phyloP scores from a whole-genome alignment of 2,888 invertebrate species.

The Yponomeuta sedellus region DNA sequence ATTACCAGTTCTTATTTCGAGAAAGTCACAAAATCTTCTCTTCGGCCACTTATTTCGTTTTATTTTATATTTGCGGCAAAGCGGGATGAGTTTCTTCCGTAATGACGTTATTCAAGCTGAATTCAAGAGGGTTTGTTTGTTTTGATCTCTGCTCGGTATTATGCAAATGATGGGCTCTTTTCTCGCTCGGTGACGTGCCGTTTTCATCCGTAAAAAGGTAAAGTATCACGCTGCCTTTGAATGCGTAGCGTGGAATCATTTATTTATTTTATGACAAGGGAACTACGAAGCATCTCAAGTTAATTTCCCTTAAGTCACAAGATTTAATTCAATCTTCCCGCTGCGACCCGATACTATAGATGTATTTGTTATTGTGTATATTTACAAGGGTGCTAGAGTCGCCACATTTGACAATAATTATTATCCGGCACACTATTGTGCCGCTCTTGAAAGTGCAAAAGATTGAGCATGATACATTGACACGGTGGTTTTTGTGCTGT shows the following conservation, averaged over 20 bases:
- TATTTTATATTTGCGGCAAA: slow-evolving; percentile 28
- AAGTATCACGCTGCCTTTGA: neutral
- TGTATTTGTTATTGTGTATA: neutral
- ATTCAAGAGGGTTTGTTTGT: slow-evolving; percentile 63
- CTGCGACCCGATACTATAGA: neutral
- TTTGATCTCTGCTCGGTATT: slow-evolving; percentile 45
- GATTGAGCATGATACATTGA: slow-evolving; percentile 27
- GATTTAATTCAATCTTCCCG: no score
- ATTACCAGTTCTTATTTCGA: no score
- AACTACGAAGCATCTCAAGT: no score
- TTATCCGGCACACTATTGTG: neutral
- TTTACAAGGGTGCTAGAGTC: slow-evolving; percentile 2
- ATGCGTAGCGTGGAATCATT: no score
- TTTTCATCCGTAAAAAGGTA: neutral
- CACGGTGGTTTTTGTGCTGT: slow-evolving; percentile 28
- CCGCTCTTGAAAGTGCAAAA: slow-evolving; percentile 21
- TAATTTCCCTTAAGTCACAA: no score
- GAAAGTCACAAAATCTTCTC: neutral
- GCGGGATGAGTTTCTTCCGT: slow-evolving; percentile 44
- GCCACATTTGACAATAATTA: neutral
- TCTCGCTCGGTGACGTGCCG: slow-evolving; percentile 20
- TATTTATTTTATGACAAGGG: no score
- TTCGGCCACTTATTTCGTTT: neutral
- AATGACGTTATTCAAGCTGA: slow-evolving; percentile 64
- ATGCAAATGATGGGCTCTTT: slow-evolving; percentile 48